Base-by-base conservation (phyloP, 2,888 invertebrate species). In the Calliopum simillimum region DNA sequence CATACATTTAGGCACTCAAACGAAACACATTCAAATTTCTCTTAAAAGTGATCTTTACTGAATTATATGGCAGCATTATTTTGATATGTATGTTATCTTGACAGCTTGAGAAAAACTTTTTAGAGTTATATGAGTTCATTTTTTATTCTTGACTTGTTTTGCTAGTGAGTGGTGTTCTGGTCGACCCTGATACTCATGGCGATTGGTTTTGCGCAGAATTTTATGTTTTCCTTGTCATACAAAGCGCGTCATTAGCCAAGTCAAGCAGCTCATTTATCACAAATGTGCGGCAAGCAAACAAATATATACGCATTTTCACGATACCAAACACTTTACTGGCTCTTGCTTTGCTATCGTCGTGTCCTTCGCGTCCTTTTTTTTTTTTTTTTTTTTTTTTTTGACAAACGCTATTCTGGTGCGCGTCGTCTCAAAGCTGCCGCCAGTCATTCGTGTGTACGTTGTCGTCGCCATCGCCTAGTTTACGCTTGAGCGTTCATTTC, bases 211-310 rank as follows among this genome's bases (percentile, higher is more conserved):
- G 66, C 46, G 44, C 4, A 33, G 67, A 58, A 59, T 67, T 67
- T 59, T 59, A 67, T 49, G 59, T 67, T 67, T 67, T 49, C 41
- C 67, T 49, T 58, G 67, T 67, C 67, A 59, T 41, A 49, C 64
- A 56, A 43, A 63, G 47, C 58, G 47, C 58, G 66, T 62, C 66
- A 70, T 70, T 70, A 70, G 70, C 61, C 66, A 70, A 66, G 66
- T 61, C 46, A 66, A 66, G 62, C 66, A 70, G 66, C 66, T 70
- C 66, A 70, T 70, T 70, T 66, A 66, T 70, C 62, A 70, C 46
- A 62, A 21, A 47, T 46, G 41, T 11, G 33, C 5, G 8, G 8
- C 6, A 33, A 33, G 33, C 33, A 8, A 23, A 13, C 55, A 41
- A n/a, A 44, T n/a, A 56, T 23, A 46, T 25, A n/a, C 23, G 43